Evolutionary conservation across 2,797 vertebrate species (phyloP).

Genomic region (Coendou prehensilis): DNA sequence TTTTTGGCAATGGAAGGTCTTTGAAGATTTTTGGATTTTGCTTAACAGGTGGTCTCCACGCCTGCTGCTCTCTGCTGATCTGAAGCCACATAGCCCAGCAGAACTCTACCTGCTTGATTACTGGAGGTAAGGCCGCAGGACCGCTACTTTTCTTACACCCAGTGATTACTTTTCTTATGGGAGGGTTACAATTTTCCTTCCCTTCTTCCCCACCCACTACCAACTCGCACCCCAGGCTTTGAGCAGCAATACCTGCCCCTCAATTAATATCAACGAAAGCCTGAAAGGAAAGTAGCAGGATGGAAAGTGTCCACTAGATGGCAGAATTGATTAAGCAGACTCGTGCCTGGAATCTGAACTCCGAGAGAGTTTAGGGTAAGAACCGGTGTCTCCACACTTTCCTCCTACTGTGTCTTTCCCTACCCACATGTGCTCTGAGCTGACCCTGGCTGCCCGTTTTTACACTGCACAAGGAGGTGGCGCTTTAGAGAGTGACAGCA

Average conservation of each 20-base stretch:
- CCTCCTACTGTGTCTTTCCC: neutral
- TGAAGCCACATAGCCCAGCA: conserved; percentile 80
- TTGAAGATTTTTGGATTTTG: conserved; percentile 90
- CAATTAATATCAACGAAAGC: neutral
- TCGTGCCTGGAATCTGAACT: neutral
- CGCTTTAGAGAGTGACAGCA: conserved; percentile 69
- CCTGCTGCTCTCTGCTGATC: conserved; percentile 84
- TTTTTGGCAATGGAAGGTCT: conserved; percentile 85
- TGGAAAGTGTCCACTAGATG: conserved; percentile 86
- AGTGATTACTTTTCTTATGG: conserved; percentile 74
- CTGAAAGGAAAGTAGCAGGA: neutral
- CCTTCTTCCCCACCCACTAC: conserved; percentile 49
- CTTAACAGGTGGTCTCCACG: conserved; percentile 89
- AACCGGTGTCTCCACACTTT: conserved; percentile 42
- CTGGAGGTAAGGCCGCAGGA: conserved; percentile 83
- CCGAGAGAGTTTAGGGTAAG: neutral
- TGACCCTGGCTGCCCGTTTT: conserved; percentile 67
- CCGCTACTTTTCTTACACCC: neutral
- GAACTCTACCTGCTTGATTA: conserved; percentile 81
- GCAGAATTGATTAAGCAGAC: conserved; percentile 88
- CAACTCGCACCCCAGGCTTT: neutral
- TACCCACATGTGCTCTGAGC: conserved; percentile 69
- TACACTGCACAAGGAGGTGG: conserved; percentile 77
- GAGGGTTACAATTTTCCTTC: conserved; percentile 60
- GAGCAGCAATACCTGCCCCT: conserved; percentile 47